phyloP scores from a whole-genome alignment of 2,113 vertebrate genomes.

The Saccopteryx bilineata region DNA sequence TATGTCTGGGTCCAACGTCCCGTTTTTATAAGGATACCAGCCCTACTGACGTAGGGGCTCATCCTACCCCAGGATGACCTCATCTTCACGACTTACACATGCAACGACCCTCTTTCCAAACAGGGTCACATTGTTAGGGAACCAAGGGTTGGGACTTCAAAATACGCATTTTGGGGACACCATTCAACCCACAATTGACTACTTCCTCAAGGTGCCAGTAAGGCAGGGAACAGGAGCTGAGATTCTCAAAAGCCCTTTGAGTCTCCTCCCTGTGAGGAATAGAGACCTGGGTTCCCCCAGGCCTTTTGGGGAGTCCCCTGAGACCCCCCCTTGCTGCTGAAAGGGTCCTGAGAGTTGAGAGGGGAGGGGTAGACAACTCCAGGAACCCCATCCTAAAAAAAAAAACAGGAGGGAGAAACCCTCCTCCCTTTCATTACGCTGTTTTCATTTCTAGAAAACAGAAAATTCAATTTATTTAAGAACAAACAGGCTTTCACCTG shows the following conservation, averaged over 20 bases:
- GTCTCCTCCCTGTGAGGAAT: neutral
- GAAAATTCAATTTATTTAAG: constrained; percentile 75
- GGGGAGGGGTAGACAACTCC: neutral
- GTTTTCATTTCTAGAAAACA: neutral
- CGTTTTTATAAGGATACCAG: neutral
- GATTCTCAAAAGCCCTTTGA: neutral
- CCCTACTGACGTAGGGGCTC: neutral
- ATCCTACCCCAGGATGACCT: neutral
- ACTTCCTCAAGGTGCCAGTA: neutral
- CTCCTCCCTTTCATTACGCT: neutral
- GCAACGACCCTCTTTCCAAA: neutral
- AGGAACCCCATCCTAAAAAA: neutral
- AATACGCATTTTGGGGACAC: rapidly evolving
- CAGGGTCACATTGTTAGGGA: neutral
- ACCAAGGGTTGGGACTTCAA: neutral
- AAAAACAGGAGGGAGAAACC: neutral
- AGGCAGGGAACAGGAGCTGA: too few relatives aligned
- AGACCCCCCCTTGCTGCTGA: neutral
- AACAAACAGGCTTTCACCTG: constrained; percentile 70
- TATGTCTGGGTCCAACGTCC: neutral
- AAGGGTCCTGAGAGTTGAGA: neutral
- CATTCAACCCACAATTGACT: neutral
- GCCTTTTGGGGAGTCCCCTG: neutral
- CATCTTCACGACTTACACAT: neutral
- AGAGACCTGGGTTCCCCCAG: neutral